Percentiles rank a stretch among this genome's conserved stretches.
Conservation (phyloP, 2,888 invertebrate genomes). For the Atrina japonica region DNA sequence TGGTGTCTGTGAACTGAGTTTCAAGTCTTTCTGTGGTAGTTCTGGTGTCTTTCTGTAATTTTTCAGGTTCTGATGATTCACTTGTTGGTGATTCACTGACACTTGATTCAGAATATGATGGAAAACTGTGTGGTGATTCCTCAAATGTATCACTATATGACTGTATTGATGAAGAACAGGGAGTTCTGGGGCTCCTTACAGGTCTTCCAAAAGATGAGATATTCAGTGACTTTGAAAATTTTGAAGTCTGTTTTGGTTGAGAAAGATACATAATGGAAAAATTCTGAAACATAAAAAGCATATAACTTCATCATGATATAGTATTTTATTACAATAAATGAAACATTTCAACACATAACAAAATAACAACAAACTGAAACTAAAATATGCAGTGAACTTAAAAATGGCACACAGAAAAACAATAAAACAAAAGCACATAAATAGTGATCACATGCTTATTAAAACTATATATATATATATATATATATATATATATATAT, state of each 20-base stretch:
- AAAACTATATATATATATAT: no score
- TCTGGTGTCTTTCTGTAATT: neutral
- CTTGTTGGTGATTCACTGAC: slow-evolving; percentile 1
- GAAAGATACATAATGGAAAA: slow-evolving; percentile 32
- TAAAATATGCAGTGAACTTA: no score
- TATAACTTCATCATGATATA: no score
- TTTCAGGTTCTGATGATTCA: neutral
- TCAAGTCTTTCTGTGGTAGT: neutral
- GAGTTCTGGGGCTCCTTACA: slow-evolving; percentile 32
- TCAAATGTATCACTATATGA: slow-evolving; percentile 16
- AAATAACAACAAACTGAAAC: no score
- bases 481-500: no score
- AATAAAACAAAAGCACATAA: no score
- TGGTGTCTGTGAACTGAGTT: slow-evolving; percentile 19
- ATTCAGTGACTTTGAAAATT: slow-evolving; percentile 8
- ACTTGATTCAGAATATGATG: slow-evolving; percentile 31
- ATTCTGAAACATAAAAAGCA: no score
- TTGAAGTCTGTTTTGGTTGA: slow-evolving; percentile 7
- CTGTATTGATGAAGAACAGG: slow-evolving; percentile 16
- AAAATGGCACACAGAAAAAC: no score
- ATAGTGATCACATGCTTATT: no score
- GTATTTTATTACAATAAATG: no score
- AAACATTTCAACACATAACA: no score
- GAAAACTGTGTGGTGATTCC: neutral
- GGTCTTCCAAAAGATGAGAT: slow-evolving; percentile 30